Base-by-base conservation (phyloP, 2,888 invertebrate species). In the Cyclophora albipunctata region DNA sequence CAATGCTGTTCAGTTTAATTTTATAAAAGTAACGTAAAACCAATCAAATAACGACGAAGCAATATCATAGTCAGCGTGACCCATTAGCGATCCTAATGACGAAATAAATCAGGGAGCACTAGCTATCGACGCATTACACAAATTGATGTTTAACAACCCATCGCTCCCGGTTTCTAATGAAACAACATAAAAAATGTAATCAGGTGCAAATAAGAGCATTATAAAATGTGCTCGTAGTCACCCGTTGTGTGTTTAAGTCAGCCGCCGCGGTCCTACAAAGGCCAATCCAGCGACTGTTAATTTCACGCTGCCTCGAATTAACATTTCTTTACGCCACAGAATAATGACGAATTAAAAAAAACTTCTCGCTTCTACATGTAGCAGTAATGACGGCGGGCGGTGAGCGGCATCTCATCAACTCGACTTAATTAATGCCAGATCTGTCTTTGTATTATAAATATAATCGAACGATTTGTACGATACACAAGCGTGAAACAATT, bases 291-390 rank as follows among this genome's bases (percentile, higher is more conserved):
- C 86, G 81, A 83, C 85, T 87, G 84, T 89, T 89, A 89, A 89
- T 89, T 89, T 89, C 89, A 89, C 89, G 89, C 86, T 76, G 85
- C 80, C 83, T 89, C 87, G 82, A 89, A 89, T 89, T 89, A 89
- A 90, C 89, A 89, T 90, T 89, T 89, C 89, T 89, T 88, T 88
- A 87, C 88, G 88, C 88, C 86, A 86, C 82, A 83, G 80, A 85
- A 86, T 88, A 88, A 88, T 87, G 84, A 88, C 83, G 82, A 88
- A 88, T 88, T 87, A 87, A 87, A 87, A 78, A 81, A 88, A 86
- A 81, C 77, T 73, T 80, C 86, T 84, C 81, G 81, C 76, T 76
- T 80, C 80, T 81, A 84, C 84, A 86, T 84, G 83, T 73, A 75
- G 74, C 72, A 69, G 77, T 87, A 87, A 87, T 86, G 87, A 85